phyloP scores from a whole-genome alignment of 2,888 invertebrate genomes.

The Lymantria monacha region DNA sequence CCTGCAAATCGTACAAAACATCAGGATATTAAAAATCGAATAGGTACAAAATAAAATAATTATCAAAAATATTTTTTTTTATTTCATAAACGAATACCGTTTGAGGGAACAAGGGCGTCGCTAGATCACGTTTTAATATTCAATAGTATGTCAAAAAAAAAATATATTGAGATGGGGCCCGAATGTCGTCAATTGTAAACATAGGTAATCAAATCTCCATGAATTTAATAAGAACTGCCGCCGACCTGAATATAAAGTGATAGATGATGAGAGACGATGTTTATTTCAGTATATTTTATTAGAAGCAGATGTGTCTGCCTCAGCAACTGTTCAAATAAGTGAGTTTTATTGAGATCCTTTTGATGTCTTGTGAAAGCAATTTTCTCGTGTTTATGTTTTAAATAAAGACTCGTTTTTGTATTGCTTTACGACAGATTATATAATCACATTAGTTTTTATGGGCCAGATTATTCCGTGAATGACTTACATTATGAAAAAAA shows the following conservation, averaged over 20 bases:
- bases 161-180: constrained; percentile 12
- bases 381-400: constrained; percentile 56
- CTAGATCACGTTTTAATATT: constrained; percentile 13
- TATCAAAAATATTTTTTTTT: too few relatives aligned
- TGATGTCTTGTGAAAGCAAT: constrained; percentile 65
- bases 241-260: constrained; percentile 42
- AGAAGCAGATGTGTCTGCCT: constrained; percentile 61
- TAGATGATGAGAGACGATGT: constrained; percentile 48
- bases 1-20: too few relatives aligned
- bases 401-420: constrained; percentile 40
- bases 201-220: constrained; percentile 33
- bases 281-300: constrained; percentile 64
- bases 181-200: constrained; percentile 22
- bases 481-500: constrained; percentile 1
- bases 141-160: constrained; percentile 16
- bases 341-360: constrained; percentile 66
- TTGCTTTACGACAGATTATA: constrained; percentile 18
- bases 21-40: too few relatives aligned
- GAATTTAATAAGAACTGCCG: constrained; percentile 29
- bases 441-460: constrained; percentile 16
- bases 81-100: constrained; percentile 1
- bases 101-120: neutral
- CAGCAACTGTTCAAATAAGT: constrained; percentile 59
- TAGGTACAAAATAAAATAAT: too few relatives aligned
- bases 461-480: constrained; percentile 2